phyloP scores from a whole-genome alignment of 2,113 vertebrate genomes.

The Cricetomys ansorgei region DNA sequence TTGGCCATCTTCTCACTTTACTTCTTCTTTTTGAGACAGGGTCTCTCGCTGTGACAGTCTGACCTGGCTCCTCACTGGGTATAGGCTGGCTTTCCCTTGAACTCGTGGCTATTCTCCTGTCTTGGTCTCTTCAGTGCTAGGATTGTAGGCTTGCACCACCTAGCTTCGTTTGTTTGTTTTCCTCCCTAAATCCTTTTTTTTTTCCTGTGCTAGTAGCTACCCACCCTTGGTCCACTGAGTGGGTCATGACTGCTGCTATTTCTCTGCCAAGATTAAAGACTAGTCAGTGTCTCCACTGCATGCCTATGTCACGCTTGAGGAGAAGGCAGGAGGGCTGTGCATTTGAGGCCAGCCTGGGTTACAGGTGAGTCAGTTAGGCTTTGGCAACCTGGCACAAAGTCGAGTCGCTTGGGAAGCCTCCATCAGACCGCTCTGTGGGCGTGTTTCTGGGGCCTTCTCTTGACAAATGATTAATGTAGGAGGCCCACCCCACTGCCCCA shows the following conservation, averaged over 20 bases:
- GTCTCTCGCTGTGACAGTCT: background rate
- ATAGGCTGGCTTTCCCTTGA: background rate
- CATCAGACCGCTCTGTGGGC: background rate
- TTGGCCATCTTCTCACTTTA: background rate
- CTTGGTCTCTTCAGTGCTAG: background rate
- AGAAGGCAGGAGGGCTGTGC: background rate
- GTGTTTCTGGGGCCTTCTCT: background rate
- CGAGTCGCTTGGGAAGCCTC: background rate
- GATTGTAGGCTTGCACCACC: background rate
- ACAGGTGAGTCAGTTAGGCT: background rate
- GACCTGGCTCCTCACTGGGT: background rate
- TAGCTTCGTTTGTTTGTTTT: background rate
- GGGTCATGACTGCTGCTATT: background rate
- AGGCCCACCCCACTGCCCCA: no score
- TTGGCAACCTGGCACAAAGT: background rate
- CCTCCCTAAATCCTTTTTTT: background rate
- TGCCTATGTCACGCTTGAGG: background rate
- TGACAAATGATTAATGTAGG: background rate
- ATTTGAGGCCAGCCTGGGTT: background rate
- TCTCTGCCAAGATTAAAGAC: conserved; percentile 11
- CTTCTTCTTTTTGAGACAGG: accelerated
- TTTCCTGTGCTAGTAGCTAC: background rate
- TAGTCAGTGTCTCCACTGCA: background rate
- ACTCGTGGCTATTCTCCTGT: background rate
- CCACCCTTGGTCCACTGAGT: background rate